A percentile compares a stretch with the other conserved stretches of the same genome.
Evolutionary conservation across 2,888 invertebrate species (phyloP).

Genomic region (Actias luna): DNA sequence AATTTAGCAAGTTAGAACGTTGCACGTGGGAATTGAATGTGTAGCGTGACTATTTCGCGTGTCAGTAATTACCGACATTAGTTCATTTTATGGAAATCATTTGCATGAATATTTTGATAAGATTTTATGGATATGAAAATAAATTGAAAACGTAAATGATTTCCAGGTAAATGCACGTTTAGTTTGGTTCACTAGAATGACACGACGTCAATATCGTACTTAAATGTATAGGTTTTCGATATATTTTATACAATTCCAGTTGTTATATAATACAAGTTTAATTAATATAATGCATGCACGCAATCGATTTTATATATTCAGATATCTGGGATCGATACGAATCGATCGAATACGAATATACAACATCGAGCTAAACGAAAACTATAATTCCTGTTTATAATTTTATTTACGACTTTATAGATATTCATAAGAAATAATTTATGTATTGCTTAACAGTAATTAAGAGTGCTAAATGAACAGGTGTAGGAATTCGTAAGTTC

Average conservation of each 20-base stretch:
- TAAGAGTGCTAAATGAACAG: not conserved
- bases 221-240: not conserved
- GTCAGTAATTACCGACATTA: conserved; percentile 34
- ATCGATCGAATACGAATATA: no score
- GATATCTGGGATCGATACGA: no score
- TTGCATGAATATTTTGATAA: conserved; percentile 24
- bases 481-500: not conserved
- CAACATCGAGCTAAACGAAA: no score
- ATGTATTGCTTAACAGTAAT: no score
- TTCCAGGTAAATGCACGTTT: not conserved
- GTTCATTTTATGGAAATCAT: conserved; percentile 25
- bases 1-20: not conserved
- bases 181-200: not conserved
- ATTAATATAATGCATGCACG: no score
- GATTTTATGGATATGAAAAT: conserved; percentile 12
- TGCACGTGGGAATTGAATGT: conserved; percentile 12
- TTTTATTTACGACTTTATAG: no score
- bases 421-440: no score
- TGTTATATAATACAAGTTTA: no score
- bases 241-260: not conserved
- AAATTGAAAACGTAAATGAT: conserved; percentile 1
- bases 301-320: no score
- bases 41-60: conserved; percentile 45
- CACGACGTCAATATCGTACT: not conserved
- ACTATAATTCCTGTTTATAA: no score